Conservation (phyloP, 53 echinoderm and acorn worm species). For the Holothuria scabra region DNA sequence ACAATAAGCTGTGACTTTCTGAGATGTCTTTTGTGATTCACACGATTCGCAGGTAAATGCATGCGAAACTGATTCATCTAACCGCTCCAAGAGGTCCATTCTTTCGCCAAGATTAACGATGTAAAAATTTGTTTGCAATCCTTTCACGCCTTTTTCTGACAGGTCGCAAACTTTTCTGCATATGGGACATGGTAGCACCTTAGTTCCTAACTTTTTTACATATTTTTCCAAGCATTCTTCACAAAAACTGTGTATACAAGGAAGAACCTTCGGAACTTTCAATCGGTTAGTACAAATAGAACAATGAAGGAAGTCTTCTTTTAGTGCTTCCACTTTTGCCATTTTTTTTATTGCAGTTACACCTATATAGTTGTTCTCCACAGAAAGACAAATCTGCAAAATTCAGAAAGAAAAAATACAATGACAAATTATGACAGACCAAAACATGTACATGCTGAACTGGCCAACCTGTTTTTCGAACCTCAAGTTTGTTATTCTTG, state of each 20-base stretch:
- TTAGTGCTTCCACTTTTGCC: too few species aligned
- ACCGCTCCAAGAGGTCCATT: neutral
- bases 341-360: too few species aligned
- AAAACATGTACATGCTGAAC: too few species aligned
- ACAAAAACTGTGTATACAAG: slow-evolving; percentile 14
- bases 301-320: neutral
- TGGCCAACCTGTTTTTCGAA: too few species aligned
- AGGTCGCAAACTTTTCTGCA: neutral
- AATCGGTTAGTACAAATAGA: neutral
- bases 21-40: too few species aligned
- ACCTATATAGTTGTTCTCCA: too few species aligned
- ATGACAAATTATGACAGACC: too few species aligned
- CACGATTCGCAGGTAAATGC: neutral
- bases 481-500: too few species aligned
- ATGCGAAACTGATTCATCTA: neutral
- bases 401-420: too few species aligned
- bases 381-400: too few species aligned
- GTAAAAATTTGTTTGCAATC: neutral
- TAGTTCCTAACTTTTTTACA: neutral
- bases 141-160: neutral
- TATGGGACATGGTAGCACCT: neutral
- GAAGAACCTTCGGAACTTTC: neutral
- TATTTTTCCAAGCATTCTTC: neutral
- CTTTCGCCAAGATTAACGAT: neutral
- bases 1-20: neutral